These are phyloP conservation scores for Microcebus tavaratra DNA, from an alignment of 2,113 vertebrate species.

Conservation along the genomic window DNA sequence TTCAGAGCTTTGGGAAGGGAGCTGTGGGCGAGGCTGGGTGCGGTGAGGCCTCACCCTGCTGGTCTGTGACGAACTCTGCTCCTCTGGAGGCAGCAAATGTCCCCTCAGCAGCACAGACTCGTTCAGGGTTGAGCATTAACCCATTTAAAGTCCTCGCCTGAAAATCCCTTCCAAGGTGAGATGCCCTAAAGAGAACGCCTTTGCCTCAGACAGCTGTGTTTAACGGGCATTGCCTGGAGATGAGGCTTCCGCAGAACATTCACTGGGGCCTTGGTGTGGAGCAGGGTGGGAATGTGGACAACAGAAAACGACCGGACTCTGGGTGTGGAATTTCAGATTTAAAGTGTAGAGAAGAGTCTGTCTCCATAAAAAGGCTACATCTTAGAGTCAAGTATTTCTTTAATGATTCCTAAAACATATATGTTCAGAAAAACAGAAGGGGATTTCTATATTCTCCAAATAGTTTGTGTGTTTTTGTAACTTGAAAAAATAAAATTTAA, in stretches of 20 bases:
- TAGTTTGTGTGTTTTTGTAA: not conserved
- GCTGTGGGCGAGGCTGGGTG: conserved; percentile 9
- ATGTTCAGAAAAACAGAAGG: not conserved
- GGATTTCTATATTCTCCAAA: not conserved
- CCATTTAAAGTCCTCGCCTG: not conserved
- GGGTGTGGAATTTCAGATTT: not conserved
- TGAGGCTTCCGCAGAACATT: not conserved
- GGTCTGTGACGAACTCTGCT: not conserved
- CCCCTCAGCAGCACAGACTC: not conserved
- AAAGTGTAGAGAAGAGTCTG: not conserved
- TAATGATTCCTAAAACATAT: not conserved
- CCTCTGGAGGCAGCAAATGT: not conserved
- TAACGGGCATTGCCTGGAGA: not conserved
- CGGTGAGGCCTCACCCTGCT: not conserved
- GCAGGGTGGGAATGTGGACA: not conserved
- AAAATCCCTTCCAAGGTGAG: not conserved
- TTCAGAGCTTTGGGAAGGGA: conserved; percentile 26
- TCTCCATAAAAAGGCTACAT: not conserved
- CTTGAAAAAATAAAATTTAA: not conserved
- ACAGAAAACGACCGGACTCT: not conserved
- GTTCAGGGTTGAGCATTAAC: not conserved
- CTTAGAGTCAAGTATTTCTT: not conserved
- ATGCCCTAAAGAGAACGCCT: not conserved
- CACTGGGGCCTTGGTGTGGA: not conserved
- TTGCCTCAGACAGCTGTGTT: not conserved